Base-by-base conservation (phyloP, 1,140 invertebrate genomes). In the Lepidurus packardi region DNA sequence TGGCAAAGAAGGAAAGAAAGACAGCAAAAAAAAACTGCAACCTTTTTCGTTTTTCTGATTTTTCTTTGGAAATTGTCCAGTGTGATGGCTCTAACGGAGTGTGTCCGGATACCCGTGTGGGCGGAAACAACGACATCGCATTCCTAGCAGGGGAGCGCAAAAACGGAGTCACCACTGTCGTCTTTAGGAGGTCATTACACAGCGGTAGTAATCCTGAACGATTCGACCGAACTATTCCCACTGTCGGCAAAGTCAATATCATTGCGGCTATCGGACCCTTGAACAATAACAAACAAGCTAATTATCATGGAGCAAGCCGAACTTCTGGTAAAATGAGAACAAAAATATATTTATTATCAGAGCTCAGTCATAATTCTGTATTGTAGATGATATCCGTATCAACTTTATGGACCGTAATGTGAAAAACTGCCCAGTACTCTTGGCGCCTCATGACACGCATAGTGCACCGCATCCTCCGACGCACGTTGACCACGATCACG, bases 221-320 rank as follows among this genome's bases (percentile, higher is more conserved):
- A 73, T 79, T 81, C 53, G 84, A 76, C 89, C 92, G 1, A 85
- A 85, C 1, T 86, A 90, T 83, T 45, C 74, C 80, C 34, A 45
- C 79, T 8, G 80, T 80, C 43, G 86, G 89, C 0, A 89, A 92
- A 25, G 90, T 91, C 10, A 91, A 89, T 21, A 90, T 96, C 1
- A 93, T 96, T n/a, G 94, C 94, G 0, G 94, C 94, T 13, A 93
- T 96, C 80, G 94, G 94, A 7, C 90, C 90, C 0, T 86, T 97
- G 2, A 95, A 94, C 85, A 86, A 87, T 0, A 85, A 90, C 73
- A 90, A 90, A 78, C 93, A 96, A 85, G 93, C 93, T 0, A 94
- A 94, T 81, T 92, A 93, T 7, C 94, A 96, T 84, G 89, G 92
- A 93, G 82, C 92, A 89, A 82, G 94, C 91, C 21, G 82, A 74